Base-by-base conservation (phyloP, 2,888 invertebrate genomes). In the Pammene fasciana region DNA sequence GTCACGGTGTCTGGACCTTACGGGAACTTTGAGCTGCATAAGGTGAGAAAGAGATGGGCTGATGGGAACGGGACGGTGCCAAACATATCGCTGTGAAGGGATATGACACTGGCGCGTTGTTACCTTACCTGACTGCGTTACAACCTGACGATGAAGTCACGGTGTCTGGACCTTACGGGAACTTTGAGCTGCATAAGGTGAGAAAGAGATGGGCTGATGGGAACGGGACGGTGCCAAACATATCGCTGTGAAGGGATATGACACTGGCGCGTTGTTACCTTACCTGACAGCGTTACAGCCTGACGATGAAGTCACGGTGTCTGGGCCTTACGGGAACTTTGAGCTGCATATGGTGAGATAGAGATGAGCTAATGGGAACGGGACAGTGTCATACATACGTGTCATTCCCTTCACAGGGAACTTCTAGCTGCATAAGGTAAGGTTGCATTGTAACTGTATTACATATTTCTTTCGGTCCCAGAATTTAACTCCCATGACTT, bases 191-290 rank as follows among this genome's bases (percentile, higher is more conserved):
- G 13, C 13, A 45, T 45, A 13, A 38, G 48, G 48, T 48, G 13
- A 61, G 61, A 16, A 38, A 14, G 18, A 50, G 18, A 38, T 9
- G 38, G 2, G 13, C 52, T 26, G 48, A 10, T 10, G 14, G 10
- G 83, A 81, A 34, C 76, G 78, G 3, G 72, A 77, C 95, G 65
- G 96, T 94, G 72, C 95, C 18, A 83, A 96, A 66, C 94, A 94
- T 79, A 93, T 99, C 60, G 94, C 98, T 82, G 94, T 99, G 26
- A 99, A 99, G 88, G 93, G 94, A 54, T 99, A 99, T 86, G 85
- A 94, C 9, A 90, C 94, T 46, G 98, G 99, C 9, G 93, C 48
- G 38, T 48, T 61, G 36, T 61, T 48, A 11, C 60, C 61, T 11
- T 48, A 61, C 34, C 38, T 61, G 9, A 50, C 36, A 0, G 9